These are phyloP conservation scores for Drosophila orena DNA, from an alignment of 1,140 invertebrate genomes.

Conservation along the genomic window DNA sequence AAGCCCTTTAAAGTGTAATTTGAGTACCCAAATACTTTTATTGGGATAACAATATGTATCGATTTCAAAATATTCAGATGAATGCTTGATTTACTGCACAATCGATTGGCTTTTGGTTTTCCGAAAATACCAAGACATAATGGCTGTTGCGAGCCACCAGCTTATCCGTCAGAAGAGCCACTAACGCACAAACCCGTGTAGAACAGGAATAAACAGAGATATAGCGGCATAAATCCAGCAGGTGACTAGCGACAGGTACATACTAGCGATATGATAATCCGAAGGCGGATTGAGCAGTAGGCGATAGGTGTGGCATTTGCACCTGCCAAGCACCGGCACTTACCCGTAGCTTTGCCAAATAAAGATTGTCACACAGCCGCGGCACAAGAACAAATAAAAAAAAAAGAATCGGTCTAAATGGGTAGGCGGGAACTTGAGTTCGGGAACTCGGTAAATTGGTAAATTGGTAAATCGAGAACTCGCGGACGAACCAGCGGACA, in stretches of 20 bases:
- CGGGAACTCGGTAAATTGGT: neutral
- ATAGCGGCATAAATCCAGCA: slow-evolving; percentile 35
- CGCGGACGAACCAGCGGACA: slow-evolving; percentile 11
- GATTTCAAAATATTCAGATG: neutral
- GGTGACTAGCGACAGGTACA: slow-evolving; percentile 6
- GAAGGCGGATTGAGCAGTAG: neutral
- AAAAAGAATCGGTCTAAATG: slow-evolving; percentile 12
- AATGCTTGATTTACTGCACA: neutral
- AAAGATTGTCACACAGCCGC: slow-evolving; percentile 14
- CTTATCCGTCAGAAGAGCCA: neutral
- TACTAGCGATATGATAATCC: slow-evolving; percentile 14
- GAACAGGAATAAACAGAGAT: slow-evolving; percentile 34
- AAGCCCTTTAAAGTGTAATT: too few relatives aligned
- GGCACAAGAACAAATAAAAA: slow-evolving; percentile 29
- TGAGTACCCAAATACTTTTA: neutral
- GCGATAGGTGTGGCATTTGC: slow-evolving; percentile 2
- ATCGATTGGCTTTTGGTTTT: neutral
- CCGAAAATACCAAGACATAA: neutral
- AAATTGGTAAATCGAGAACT: neutral
- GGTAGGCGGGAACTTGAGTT: neutral
- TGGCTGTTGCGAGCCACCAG: slow-evolving; percentile 4
- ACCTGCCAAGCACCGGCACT: slow-evolving; percentile 24
- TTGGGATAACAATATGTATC: neutral
- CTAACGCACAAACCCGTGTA: slow-evolving; percentile 20
- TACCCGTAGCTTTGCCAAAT: slow-evolving; percentile 33